A percentile compares a stretch with the other conserved stretches of the same genome.
Evolutionary conservation across 2,888 invertebrate genomes (phyloP).

Genomic region (Apamea monoglypha): DNA sequence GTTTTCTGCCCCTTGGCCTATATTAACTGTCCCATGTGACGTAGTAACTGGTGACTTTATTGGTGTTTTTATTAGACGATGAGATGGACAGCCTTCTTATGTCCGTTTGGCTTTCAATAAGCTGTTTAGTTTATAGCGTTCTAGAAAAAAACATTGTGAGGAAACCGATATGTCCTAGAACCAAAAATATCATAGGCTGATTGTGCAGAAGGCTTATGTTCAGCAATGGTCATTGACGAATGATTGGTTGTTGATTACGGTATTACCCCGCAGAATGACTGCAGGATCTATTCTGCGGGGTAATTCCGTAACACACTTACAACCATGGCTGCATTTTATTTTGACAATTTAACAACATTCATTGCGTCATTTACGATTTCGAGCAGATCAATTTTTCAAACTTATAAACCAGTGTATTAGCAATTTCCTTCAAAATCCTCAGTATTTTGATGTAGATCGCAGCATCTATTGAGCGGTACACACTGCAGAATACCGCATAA

Average conservation of each 20-base stretch:
- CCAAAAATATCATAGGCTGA: background rate
- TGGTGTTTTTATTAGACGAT: background rate
- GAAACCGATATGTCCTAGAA: background rate
- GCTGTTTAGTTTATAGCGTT: background rate
- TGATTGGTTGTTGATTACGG: background rate
- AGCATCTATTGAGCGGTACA: too few species aligned
- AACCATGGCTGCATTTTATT: background rate
- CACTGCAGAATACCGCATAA: too few species aligned
- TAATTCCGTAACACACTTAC: background rate
- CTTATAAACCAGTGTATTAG: background rate
- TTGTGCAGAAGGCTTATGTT: background rate
- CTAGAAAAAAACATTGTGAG: background rate
- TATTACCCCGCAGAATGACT: too few species aligned
- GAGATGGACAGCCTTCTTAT: background rate
- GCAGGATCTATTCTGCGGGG: background rate
- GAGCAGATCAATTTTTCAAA: background rate
- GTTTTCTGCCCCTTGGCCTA: background rate
- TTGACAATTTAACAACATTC: background rate
- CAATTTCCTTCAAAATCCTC: background rate
- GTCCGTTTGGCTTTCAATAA: background rate
- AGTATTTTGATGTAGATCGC: background rate
- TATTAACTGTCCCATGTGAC: conserved; percentile 24
- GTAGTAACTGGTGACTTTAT: background rate
- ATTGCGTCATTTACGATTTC: background rate
- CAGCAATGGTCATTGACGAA: background rate